Evolutionary conservation across 2,888 invertebrate species (phyloP), one percentile per base, ranked within the genome.

Genomic region (Dermolepida albohirtum): DNA sequence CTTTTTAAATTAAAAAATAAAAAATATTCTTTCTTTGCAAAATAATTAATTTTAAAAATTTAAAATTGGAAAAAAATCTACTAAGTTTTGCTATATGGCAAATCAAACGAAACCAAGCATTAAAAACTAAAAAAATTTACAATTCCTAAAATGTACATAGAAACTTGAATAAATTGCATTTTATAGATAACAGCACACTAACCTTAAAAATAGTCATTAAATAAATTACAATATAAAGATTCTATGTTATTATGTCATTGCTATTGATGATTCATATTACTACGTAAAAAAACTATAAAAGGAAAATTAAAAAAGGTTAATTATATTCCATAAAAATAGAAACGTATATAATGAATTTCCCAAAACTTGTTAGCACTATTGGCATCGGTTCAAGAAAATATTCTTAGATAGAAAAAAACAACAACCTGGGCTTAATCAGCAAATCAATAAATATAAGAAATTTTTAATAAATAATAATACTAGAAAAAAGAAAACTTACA

Each of bases 401-500:
- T 22, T 1, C 22, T 22, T 22, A 22, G 22, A 22, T 22, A 4
- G 2, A 22, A 22, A 22, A 22, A 22, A 22, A 22, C 1, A 22
- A 22, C n/a, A n/a, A n/a, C n/a, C 22, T 22, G 22, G 1, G 22
- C 22, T 4, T 22, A 22, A 22, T 4, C 4, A 22, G 39, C 17
- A 51, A 12, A 51, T 41, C 22, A 41, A 51, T 51, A 22, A 16
- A 59, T 63, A 57, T 51, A 47, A 59, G 27, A 22, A 40, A 44
- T 63, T 8, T 29, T 41, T 49, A 12, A 14, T 44, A 51, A 39
- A 54, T 39, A 1, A n/a, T 22, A 57, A 44, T 0, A 51, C 14
- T 51, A 68, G 57, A 39, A 11, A 41, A 50, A 44, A 39, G 64
- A 49, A 50, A 66, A 95, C 97, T 96, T 87, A 97, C 98, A 98